phyloP scores from a whole-genome alignment of 2,888 invertebrate species.

The Leucozona laternaria region DNA sequence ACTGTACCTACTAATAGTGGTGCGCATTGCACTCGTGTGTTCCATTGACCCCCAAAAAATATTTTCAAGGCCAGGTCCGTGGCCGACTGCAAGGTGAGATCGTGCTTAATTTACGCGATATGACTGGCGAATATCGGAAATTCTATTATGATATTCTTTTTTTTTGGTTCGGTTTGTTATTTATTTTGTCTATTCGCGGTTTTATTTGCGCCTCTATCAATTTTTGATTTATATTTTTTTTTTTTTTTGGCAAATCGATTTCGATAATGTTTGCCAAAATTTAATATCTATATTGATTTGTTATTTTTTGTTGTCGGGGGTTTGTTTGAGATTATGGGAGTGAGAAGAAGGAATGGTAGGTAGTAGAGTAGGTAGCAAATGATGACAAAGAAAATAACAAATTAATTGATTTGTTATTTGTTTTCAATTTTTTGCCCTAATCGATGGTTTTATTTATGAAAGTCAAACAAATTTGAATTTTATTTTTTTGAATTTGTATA shows the following conservation, averaged over 20 bases:
- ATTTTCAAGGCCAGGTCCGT: slow-evolving; percentile 71
- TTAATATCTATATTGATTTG: slow-evolving; percentile 8
- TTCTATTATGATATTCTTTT: slow-evolving; percentile 56
- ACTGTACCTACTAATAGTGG: slow-evolving; percentile 3
- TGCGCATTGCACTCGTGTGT: slow-evolving; percentile 68
- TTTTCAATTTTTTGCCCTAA: slow-evolving; percentile 29
- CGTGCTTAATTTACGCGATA: slow-evolving; percentile 59
- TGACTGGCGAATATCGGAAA: slow-evolving; percentile 57
- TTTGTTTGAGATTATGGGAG: slow-evolving; percentile 8
- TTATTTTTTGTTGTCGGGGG: background rate
- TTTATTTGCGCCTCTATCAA: slow-evolving; percentile 18
- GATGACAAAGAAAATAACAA: slow-evolving; percentile 30
- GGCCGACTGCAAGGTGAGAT: slow-evolving; percentile 71
- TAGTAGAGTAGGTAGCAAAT: too few relatives aligned
- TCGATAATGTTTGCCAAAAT: slow-evolving; percentile 9
- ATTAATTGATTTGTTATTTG: slow-evolving; percentile 66
- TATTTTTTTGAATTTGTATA: background rate
- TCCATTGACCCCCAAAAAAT: slow-evolving; percentile 73
- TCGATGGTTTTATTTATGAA: slow-evolving; percentile 17
- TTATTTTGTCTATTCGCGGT: slow-evolving; percentile 49
- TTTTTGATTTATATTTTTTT: slow-evolving; percentile 4
- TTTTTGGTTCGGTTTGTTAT: slow-evolving; percentile 35
- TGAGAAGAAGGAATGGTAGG: background rate
- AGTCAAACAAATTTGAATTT: slow-evolving; percentile 1
- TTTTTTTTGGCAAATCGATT: slow-evolving; percentile 26